Conservation (phyloP, 2,888 invertebrate species). For the Xylota sylvarum region DNA sequence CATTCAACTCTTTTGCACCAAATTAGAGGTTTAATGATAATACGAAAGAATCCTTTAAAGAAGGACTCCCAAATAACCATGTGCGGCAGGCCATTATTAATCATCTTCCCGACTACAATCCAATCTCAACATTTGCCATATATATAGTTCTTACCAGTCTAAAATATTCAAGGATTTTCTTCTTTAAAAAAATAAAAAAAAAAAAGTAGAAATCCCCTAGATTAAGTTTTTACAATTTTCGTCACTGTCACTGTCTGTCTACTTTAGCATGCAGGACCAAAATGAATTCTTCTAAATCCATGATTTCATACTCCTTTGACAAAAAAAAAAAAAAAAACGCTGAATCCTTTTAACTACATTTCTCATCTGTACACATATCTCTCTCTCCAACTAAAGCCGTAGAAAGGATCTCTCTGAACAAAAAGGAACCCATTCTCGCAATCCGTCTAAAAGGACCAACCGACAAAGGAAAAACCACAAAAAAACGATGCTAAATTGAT, state of each 20-base stretch:
- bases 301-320: slow-evolving; percentile 19
- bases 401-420: slow-evolving; percentile 23
- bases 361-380: slow-evolving; percentile 29
- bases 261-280: slow-evolving; percentile 43
- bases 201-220: too few species aligned
- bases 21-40: too few species aligned
- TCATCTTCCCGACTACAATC: neutral
- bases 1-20: too few species aligned
- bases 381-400: slow-evolving; percentile 25
- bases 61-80: too few species aligned
- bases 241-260: slow-evolving; percentile 24
- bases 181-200: slow-evolving; percentile 1
- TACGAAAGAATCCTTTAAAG: too few species aligned
- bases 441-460: slow-evolving; percentile 40
- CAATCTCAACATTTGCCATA: neutral
- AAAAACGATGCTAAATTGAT: slow-evolving; percentile 62
- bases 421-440: slow-evolving; percentile 24
- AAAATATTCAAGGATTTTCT: neutral
- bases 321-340: neutral
- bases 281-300: slow-evolving; percentile 29
- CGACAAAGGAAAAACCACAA: slow-evolving; percentile 51
- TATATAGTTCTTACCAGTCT: neutral
- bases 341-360: slow-evolving; percentile 49
- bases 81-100: neutral
- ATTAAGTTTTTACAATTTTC: slow-evolving; percentile 35